Conservation (phyloP, 2,888 invertebrate genomes). For the Sphecodes monilicornis region DNA sequence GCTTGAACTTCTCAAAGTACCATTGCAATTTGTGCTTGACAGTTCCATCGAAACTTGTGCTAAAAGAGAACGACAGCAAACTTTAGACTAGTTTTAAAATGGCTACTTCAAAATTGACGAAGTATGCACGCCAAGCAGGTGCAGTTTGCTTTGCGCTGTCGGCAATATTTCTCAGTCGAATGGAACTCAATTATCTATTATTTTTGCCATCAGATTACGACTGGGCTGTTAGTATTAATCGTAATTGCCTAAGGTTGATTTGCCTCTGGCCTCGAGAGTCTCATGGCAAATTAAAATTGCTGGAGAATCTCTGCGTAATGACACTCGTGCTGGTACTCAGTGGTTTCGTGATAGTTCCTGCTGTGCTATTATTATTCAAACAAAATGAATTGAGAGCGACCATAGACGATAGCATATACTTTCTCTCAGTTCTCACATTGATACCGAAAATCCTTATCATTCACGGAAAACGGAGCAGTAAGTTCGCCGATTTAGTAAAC, state of each 20-base stretch:
- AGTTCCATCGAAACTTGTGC: background rate
- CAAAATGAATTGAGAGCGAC: background rate
- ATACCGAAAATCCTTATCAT: background rate
- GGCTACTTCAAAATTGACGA: background rate
- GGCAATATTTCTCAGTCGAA: background rate
- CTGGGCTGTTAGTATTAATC: conserved; percentile 1
- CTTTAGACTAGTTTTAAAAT: background rate
- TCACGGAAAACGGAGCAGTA: conserved; percentile 31
- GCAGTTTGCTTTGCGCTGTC: background rate
- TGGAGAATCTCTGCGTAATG: background rate
- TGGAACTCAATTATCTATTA: background rate
- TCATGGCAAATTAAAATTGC: background rate
- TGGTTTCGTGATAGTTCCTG: background rate
- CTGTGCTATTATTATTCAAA: background rate
- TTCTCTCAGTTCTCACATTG: background rate
- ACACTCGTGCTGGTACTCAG: background rate
- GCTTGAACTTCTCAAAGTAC: background rate
- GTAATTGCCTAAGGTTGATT: background rate
- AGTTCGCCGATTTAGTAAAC: background rate
- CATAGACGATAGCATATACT: background rate
- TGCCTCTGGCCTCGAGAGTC: background rate
- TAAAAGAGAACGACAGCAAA: background rate
- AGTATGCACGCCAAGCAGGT: background rate
- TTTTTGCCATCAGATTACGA: conserved; percentile 1
- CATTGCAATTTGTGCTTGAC: conserved; percentile 16